Evolutionary conservation across 2,113 vertebrate species (phyloP).

Genomic region (Protomyctophum bolini): DNA sequence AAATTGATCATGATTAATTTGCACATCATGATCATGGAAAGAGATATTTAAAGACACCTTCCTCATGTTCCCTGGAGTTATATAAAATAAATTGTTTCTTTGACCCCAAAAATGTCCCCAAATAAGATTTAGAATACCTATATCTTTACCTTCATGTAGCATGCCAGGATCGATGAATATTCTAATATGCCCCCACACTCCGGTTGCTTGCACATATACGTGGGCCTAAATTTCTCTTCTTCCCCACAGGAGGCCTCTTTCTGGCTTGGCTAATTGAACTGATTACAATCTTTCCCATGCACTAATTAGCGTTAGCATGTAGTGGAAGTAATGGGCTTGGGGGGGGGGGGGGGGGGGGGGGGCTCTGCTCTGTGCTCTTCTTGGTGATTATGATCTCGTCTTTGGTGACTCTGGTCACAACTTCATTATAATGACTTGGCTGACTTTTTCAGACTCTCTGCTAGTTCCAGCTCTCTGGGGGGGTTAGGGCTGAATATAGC

Average conservation of each 20-base stretch:
- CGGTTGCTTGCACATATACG: not conserved
- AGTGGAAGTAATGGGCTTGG: slow-evolving; percentile 57
- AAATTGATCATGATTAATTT: no score
- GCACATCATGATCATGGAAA: no score
- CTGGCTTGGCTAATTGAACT: slow-evolving; percentile 60
- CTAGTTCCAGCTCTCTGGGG: slow-evolving; percentile 20
- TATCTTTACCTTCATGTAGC: no score
- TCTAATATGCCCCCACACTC: no score
- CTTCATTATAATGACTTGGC: slow-evolving; percentile 64
- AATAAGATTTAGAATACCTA: no score
- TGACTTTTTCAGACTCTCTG: slow-evolving; percentile 54
- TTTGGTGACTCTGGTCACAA: slow-evolving; percentile 55
- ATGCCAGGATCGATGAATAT: no score
- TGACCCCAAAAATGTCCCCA: no score
- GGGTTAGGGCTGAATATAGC: slow-evolving; percentile 31
- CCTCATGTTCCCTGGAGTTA: no score
- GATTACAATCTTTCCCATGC: slow-evolving; percentile 55
- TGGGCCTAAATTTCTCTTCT: slow-evolving; percentile 11
- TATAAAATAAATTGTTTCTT: no score
- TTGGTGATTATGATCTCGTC: slow-evolving; percentile 56
- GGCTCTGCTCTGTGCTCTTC: slow-evolving; percentile 45
- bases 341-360: slow-evolving; percentile 43
- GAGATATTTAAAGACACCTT: no score
- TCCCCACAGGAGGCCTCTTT: slow-evolving; percentile 50
- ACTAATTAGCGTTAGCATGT: slow-evolving; percentile 60